phyloP scores from a whole-genome alignment of 2,113 vertebrate species.

The Chlamydotis undulata region DNA sequence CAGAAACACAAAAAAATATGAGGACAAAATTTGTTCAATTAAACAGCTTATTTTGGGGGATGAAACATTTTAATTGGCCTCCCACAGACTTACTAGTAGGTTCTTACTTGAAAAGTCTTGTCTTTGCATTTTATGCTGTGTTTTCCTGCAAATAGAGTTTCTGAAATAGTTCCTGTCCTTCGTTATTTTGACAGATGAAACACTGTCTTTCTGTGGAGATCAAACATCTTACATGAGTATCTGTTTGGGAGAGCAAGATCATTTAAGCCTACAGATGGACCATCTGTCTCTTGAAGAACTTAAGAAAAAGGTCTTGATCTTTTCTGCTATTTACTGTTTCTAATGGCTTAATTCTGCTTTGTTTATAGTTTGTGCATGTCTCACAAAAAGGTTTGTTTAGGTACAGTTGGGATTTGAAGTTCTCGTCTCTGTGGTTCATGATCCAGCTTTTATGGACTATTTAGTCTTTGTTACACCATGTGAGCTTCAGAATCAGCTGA shows the following conservation, averaged over 20 bases:
- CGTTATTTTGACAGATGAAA: constrained; percentile 80
- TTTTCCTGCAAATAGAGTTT: constrained; percentile 23
- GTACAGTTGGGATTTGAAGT: not conserved
- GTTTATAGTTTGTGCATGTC: not conserved
- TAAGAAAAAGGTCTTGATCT: constrained; percentile 81
- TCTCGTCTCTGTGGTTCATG: not conserved
- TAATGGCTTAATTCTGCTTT: not conserved
- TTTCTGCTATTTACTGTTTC: constrained; percentile 16
- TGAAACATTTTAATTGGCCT: constrained; percentile 1
- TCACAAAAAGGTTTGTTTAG: not conserved
- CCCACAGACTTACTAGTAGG: not conserved
- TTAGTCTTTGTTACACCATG: not conserved
- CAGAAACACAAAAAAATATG: constrained; percentile 19
- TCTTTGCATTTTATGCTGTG: not conserved
- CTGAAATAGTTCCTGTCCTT: not conserved
- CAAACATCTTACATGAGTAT: constrained; percentile 98
- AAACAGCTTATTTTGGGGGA: constrained; percentile 11
- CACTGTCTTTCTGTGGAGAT: constrained; percentile 87
- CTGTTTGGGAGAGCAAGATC: constrained; percentile 83
- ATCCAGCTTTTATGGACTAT: not conserved
- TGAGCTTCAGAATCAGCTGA: not conserved
- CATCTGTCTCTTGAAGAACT: constrained; percentile 86
- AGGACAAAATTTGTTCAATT: constrained; percentile 2
- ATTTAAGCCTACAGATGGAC: constrained; percentile 76
- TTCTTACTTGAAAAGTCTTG: not conserved